phyloP scores from a whole-genome alignment of 2,888 invertebrate genomes.

The Clunio marinus region DNA sequence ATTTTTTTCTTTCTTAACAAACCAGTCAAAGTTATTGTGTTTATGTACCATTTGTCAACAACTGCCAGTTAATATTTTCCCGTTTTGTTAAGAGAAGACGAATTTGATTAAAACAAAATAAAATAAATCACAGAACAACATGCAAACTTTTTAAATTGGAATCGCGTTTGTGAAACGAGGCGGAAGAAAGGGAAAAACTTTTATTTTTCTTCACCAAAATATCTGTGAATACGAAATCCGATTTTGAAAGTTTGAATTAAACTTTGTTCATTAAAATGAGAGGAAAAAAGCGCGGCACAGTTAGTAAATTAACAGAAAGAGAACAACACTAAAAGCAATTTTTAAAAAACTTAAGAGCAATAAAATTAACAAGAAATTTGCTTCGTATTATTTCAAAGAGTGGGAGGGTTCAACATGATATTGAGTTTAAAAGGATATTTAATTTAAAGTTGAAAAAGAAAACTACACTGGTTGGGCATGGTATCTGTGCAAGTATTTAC shows the following conservation, averaged over 20 bases:
- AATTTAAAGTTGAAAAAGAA: too few species aligned
- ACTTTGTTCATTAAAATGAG: not conserved
- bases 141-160: conserved; percentile 3
- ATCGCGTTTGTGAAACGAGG: not conserved
- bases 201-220: not conserved
- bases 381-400: too few species aligned
- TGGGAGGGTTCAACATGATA: too few species aligned
- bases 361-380: not conserved
- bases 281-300: not conserved
- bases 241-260: not conserved
- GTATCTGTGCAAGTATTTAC: too few species aligned
- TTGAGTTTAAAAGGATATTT: too few species aligned
- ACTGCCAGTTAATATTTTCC: not conserved
- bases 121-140: not conserved
- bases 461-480: too few species aligned
- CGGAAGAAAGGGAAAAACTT: not conserved
- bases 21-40: too few species aligned
- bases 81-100: not conserved
- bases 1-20: too few species aligned
- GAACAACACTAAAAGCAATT: not conserved
- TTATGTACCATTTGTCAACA: too few species aligned
- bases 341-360: not conserved
- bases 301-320: too few species aligned
- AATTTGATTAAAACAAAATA: not conserved
- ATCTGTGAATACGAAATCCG: not conserved